These are phyloP conservation scores for Zophobas atratus DNA, from an alignment of 1,140 invertebrate genomes.

Conservation along the genomic window DNA sequence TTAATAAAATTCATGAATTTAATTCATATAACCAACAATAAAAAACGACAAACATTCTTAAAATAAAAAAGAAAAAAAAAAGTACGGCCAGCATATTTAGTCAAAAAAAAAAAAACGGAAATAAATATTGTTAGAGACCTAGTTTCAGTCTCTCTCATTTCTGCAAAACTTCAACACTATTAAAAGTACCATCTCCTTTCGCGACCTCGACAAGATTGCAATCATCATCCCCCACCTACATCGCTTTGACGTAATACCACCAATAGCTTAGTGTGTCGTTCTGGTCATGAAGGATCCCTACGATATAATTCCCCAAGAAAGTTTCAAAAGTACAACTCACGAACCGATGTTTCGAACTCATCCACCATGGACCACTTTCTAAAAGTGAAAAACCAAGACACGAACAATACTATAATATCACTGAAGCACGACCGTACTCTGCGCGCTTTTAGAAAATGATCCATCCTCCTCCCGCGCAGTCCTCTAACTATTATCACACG, in stretches of 20 bases:
- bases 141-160: too few species aligned
- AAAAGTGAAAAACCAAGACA: constrained; percentile 32
- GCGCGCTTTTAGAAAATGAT: constrained; percentile 38
- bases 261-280: constrained; percentile 5
- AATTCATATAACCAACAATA: too few species aligned
- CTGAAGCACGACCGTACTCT: constrained; percentile 33
- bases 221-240: too few species aligned
- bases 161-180: too few species aligned
- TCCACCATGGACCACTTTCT: constrained; percentile 18
- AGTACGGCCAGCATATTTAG: too few species aligned
- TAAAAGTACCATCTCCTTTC: too few species aligned
- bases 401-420: constrained; percentile 44
- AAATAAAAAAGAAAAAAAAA: too few species aligned
- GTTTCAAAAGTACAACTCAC: constrained; percentile 23
- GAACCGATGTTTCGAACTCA: neutral
- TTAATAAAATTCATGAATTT: too few species aligned
- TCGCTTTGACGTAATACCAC: neutral
- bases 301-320: constrained; percentile 22
- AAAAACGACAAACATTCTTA: too few species aligned
- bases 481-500: constrained; percentile 29
- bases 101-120: too few species aligned
- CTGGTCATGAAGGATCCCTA: constrained; percentile 41
- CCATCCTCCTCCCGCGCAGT: constrained; percentile 6
- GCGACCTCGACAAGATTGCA: too few species aligned
- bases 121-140: too few species aligned